Conservation (phyloP, 2,113 vertebrate species). For the Gymnobelideus leadbeateri region DNA sequence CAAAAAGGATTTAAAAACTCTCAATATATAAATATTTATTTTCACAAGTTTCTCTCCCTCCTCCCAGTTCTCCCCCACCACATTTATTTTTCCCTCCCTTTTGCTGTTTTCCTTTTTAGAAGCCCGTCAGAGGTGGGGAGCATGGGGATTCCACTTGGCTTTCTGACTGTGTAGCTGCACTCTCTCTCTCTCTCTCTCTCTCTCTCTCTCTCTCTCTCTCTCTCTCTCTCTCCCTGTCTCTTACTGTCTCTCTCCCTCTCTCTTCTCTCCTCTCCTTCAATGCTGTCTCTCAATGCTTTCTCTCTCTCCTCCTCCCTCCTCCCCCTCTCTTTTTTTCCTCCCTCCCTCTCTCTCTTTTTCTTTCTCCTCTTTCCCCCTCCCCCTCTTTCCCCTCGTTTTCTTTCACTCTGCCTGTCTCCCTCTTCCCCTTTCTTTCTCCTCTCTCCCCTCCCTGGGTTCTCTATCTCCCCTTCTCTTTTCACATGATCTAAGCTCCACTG, state of each 20-base stretch:
- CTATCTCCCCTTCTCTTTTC: conserved; percentile 41
- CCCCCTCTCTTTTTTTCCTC: background rate
- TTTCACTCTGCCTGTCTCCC: background rate
- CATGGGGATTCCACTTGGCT: conserved; percentile 53
- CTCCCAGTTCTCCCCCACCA: background rate
- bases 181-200: background rate
- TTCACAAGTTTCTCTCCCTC: conserved; percentile 69
- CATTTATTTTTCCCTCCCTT: conserved; percentile 23
- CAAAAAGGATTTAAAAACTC: conserved; percentile 79
- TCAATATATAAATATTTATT: conserved; percentile 83
- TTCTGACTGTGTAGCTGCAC: conserved; percentile 11
- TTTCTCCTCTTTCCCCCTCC: background rate
- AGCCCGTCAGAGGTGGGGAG: background rate
- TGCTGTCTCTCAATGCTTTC: too few relatives aligned
- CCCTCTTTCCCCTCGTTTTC: background rate
- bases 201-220: background rate
- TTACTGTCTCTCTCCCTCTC: background rate
- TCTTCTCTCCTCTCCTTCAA: background rate
- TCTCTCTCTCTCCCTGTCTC: background rate
- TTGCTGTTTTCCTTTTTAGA: conserved; percentile 18
- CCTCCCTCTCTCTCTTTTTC: background rate
- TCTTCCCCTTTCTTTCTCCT: background rate
- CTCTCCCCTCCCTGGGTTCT: background rate
- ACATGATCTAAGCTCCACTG: conserved; percentile 40
- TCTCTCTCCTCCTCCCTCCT: too few relatives aligned